Percentiles rank a stretch among this genome's conserved stretches.
phyloP scores from a whole-genome alignment of 1,140 invertebrate genomes.

The Trichonephila clavata region DNA sequence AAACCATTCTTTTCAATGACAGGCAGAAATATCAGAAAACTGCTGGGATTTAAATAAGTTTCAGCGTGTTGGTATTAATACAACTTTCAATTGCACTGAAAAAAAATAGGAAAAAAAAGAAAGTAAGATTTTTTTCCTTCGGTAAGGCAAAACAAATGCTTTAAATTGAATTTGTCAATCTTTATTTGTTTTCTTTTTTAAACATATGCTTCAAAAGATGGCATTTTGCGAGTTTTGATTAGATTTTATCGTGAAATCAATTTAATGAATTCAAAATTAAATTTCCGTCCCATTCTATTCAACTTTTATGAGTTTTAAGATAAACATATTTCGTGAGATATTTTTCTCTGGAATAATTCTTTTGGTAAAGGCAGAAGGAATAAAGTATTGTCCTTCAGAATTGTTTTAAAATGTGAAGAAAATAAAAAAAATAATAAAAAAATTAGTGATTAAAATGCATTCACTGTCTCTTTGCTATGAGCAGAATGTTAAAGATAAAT shows the following conservation, averaged over 20 bases:
- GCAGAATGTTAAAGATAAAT: neutral
- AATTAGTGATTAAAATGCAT: neutral
- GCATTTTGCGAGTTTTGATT: constrained; percentile 55
- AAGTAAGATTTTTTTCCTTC: neutral
- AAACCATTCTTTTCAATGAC: constrained; percentile 43
- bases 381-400: neutral
- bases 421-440: neutral
- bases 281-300: constrained; percentile 34
- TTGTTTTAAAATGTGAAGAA: neutral
- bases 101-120: neutral
- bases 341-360: neutral
- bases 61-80: constrained; percentile 38
- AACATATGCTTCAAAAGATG: constrained; percentile 46
- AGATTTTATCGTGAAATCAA: constrained; percentile 51
- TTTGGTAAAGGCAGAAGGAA: neutral
- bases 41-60: constrained; percentile 47
- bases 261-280: constrained; percentile 66
- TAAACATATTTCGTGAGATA: constrained; percentile 12
- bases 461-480: neutral
- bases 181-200: constrained; percentile 60
- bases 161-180: constrained; percentile 75
- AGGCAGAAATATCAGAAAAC: constrained; percentile 48
- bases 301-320: constrained; percentile 26
- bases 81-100: constrained; percentile 19
- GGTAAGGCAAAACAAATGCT: constrained; percentile 44